Evolutionary conservation across 2,113 vertebrate genomes (phyloP), one percentile per base, ranked within the genome.

Genomic region (Excalfactoria chinensis): DNA sequence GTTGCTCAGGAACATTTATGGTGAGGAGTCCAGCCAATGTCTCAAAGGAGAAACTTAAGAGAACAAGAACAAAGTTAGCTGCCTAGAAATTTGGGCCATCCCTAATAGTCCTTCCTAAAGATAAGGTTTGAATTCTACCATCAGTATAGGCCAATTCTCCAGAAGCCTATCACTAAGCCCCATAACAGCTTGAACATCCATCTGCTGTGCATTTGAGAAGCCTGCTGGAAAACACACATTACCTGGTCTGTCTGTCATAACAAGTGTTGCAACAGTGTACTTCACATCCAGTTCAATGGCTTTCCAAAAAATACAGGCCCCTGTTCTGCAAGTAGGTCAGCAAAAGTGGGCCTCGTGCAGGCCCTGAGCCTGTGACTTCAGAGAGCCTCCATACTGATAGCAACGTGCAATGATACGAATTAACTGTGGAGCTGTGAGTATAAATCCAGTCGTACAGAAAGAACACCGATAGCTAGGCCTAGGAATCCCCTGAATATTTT

Each of bases 281-380:
- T 35, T 40, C 89, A 81, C 70, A 93, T 19, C 49, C 30, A 82
- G 84, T 88, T 71, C 56, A 48, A 87, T 32, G 87, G 70, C 75
- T 93, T 93, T 53, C 80, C 25, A 79, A 86, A 41, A 92, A 96
- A 93, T 30, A 12, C 76, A 81, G 91, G 79, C n/a, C 40, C n/a
- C 35, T 49, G 88, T 49, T 89, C 75, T 81, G 43, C 87, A 95
- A 93, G 35, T 95, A 89, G 93, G 93, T 93, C 91, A 91, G 88
- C 40, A 83, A 40, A 92, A 80, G 75, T 15, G 41, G 87, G 91
- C 60, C 87, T 77, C 41, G 55, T 8, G 58, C 77, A 90, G 72
- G 72, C 90, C 89, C 1, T 14, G 51, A 85, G 68, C 41, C 75
- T 59, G 32, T 3, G 8, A 64, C 68, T 86, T 60, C 87, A 74